Conservation (phyloP, 2,797 vertebrate species). For the Pitangus sulphuratus region DNA sequence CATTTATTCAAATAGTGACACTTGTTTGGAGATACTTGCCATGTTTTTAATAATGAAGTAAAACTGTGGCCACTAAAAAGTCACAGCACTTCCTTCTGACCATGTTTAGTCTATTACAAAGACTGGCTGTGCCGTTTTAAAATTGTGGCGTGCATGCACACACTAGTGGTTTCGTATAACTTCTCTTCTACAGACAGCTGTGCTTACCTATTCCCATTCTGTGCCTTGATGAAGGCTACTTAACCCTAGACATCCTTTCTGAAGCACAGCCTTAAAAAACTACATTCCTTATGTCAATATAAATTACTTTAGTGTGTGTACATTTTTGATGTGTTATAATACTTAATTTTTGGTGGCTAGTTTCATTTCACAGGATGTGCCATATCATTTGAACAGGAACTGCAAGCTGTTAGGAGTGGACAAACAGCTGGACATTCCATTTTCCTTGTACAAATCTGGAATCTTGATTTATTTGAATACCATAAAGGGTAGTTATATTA, state of each 20-base stretch:
- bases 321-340: slow-evolving; percentile 73
- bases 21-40: slow-evolving; percentile 75
- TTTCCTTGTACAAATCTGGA: slow-evolving; percentile 75
- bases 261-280: slow-evolving; percentile 84
- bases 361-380: slow-evolving; percentile 81
- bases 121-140: slow-evolving; percentile 75
- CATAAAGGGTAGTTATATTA: slow-evolving; percentile 75
- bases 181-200: slow-evolving; percentile 73
- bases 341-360: slow-evolving; percentile 71
- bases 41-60: slow-evolving; percentile 70
- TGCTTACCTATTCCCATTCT: slow-evolving; percentile 72
- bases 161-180: slow-evolving; percentile 76
- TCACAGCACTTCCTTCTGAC: slow-evolving; percentile 70
- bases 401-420: slow-evolving; percentile 71
- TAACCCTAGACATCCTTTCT: slow-evolving; percentile 76
- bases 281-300: slow-evolving; percentile 78
- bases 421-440: slow-evolving; percentile 78
- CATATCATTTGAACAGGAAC: slow-evolving; percentile 81
- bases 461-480: slow-evolving; percentile 73
- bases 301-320: slow-evolving; percentile 76
- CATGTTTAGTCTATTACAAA: slow-evolving; percentile 68
- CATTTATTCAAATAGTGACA: slow-evolving; percentile 70
- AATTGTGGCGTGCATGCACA: slow-evolving; percentile 81
- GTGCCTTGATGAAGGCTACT: slow-evolving; percentile 79
- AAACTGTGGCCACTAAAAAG: slow-evolving; percentile 73